These are phyloP conservation scores for Cynocephalus volans DNA, from an alignment of 2,113 vertebrate species.

Conservation along the genomic window DNA sequence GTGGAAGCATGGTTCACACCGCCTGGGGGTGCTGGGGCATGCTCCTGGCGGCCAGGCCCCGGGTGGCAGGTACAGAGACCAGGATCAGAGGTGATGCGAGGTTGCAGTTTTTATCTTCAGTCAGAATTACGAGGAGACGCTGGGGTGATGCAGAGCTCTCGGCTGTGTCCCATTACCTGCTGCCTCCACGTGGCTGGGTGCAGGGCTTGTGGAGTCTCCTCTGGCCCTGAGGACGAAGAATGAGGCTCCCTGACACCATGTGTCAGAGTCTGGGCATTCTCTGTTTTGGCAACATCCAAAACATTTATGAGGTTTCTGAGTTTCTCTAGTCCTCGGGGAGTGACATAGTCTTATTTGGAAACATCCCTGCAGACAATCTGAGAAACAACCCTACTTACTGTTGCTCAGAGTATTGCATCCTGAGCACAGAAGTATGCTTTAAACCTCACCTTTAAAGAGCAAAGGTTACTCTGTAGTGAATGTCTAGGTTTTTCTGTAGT, in stretches of 20 bases:
- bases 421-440: neutral
- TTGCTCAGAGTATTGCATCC: neutral
- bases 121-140: too few relatives aligned
- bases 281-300: neutral
- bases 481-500: neutral
- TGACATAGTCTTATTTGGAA: rapidly evolving
- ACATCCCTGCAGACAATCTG: rapidly evolving
- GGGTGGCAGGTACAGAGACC: neutral
- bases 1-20: too few relatives aligned
- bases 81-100: neutral
- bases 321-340: too few relatives aligned
- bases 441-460: too few relatives aligned
- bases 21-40: too few relatives aligned
- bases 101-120: neutral
- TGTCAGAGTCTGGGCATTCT: neutral
- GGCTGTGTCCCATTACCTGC: neutral
- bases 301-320: neutral
- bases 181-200: too few relatives aligned
- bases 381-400: neutral
- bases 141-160: neutral
- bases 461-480: neutral
- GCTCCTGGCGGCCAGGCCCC: too few relatives aligned
- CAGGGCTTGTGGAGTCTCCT: neutral
- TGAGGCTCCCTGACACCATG: neutral
- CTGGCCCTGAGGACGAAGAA: neutral